These are phyloP conservation scores for Brachionichthys hirsutus DNA, from an alignment of 2,113 vertebrate genomes.

Conservation along the genomic window DNA sequence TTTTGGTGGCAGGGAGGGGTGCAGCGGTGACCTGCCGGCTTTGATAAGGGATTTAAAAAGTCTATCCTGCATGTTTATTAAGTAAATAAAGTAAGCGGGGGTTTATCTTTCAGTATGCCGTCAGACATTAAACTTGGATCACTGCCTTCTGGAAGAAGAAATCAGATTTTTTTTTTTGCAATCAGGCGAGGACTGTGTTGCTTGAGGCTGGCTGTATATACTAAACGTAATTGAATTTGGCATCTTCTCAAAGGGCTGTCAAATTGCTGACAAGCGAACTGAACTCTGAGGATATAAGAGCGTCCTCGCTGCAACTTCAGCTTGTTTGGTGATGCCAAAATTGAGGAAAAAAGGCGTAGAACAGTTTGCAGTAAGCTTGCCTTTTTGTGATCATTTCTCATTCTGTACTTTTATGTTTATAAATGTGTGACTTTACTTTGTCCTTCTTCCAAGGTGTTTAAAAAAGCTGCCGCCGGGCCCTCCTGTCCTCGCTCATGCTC, in stretches of 20 bases:
- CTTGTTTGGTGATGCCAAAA: conserved; percentile 32
- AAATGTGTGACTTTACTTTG: too few species aligned
- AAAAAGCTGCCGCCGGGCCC: too few species aligned
- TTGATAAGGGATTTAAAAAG: conserved; percentile 41
- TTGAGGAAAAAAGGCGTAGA: not conserved
- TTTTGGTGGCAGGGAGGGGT: conserved; percentile 19
- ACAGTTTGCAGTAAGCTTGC: too few species aligned
- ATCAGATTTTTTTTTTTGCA: conserved; percentile 57
- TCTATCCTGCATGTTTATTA: conserved; percentile 36
- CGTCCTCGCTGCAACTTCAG: conserved; percentile 11
- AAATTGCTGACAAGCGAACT: conserved; percentile 39
- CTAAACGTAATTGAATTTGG: conserved; percentile 53
- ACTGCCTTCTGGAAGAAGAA: conserved; percentile 34
- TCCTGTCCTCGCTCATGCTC: too few species aligned
- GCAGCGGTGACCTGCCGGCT: conserved; percentile 22
- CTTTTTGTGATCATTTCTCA: too few species aligned
- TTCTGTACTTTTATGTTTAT: too few species aligned
- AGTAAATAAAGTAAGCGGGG: conserved; percentile 28
- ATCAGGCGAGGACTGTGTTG: conserved; percentile 42
- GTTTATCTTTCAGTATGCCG: conserved; percentile 35
- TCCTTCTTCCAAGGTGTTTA: too few species aligned
- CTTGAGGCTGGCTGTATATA: conserved; percentile 32
- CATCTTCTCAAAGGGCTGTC: conserved; percentile 45
- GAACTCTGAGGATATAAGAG: conserved; percentile 10
- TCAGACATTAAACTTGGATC: conserved; percentile 34